These are phyloP conservation scores for Caerostris extrusa DNA, from an alignment of 1,140 invertebrate species.

Conservation along the genomic window DNA sequence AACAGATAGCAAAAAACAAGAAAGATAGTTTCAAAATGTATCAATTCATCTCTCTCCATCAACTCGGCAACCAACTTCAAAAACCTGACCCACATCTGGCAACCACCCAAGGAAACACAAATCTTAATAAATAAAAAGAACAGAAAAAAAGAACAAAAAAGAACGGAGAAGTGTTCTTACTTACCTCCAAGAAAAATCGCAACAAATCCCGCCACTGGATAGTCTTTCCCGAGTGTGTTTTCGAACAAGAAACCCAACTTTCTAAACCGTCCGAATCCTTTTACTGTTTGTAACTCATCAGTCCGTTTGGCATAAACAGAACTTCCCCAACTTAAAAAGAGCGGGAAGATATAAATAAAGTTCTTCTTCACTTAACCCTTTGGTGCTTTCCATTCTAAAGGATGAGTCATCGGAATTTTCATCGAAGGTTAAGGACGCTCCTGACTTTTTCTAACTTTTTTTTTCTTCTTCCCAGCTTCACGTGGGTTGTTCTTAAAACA, in stretches of 20 bases:
- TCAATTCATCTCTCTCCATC: not conserved
- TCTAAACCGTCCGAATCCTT: not conserved
- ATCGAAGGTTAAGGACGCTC: slow-evolving; percentile 20
- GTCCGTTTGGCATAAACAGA: slow-evolving; percentile 3
- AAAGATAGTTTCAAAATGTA: not conserved
- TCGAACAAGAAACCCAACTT: slow-evolving; percentile 1
- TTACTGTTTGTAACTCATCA: not conserved
- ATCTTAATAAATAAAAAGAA: not conserved
- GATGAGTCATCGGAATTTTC: slow-evolving; percentile 40
- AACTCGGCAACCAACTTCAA: not conserved
- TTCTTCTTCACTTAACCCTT: not conserved
- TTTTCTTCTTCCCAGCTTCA: not conserved
- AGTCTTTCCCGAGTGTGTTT: not conserved
- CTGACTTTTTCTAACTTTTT: too few relatives aligned
- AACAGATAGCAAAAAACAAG: not conserved
- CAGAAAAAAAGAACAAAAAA: not conserved
- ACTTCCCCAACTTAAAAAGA: not conserved
- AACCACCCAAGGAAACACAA: not conserved
- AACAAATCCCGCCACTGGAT: slow-evolving; percentile 4
- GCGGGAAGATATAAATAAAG: not conserved
- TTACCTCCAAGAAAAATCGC: slow-evolving; percentile 18
- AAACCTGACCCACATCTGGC: not conserved
- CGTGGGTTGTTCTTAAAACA: slow-evolving; percentile 37
- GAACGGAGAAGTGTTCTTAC: not conserved
- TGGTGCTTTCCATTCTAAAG: not conserved